Evolutionary conservation across 30 jellyfish, hydroid and myxozoan species (phyloP).

Genomic region (Nemopilema nomurai): DNA sequence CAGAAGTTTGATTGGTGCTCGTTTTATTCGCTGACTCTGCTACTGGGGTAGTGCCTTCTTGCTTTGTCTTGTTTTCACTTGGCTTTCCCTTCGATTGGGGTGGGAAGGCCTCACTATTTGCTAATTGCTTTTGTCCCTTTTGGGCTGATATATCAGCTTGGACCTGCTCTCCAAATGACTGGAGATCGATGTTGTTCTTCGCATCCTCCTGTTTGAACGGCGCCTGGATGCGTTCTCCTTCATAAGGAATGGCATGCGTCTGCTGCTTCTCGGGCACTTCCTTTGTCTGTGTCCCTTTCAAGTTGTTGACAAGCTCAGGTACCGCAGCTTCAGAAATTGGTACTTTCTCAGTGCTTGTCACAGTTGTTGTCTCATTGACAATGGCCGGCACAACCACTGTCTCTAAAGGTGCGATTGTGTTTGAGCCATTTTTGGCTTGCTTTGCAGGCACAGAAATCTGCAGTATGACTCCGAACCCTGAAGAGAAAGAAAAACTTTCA

Average conservation of each 20-base stretch:
- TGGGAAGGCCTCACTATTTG: neutral
- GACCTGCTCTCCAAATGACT: slow-evolving; percentile 21
- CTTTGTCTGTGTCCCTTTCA: neutral
- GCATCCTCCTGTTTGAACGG: slow-evolving; percentile 50
- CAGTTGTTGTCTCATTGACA: slow-evolving; percentile 44
- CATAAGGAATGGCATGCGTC: slow-evolving; percentile 44
- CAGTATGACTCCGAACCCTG: slow-evolving; percentile 54
- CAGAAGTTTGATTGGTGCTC: neutral
- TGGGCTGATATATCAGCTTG: slow-evolving; percentile 30
- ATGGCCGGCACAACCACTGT: slow-evolving; percentile 40
- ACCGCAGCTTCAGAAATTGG: slow-evolving; percentile 22
- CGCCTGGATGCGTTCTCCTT: slow-evolving; percentile 25
- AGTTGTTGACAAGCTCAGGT: neutral
- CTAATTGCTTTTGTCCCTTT: neutral
- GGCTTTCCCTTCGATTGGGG: neutral
- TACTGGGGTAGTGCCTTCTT: neutral
- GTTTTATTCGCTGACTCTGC: neutral
- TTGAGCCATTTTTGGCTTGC: neutral
- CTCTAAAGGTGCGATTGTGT: neutral
- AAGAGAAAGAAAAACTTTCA: no score
- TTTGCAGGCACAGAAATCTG: slow-evolving; percentile 4
- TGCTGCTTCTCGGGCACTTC: slow-evolving; percentile 10
- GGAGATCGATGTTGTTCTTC: slow-evolving; percentile 3
- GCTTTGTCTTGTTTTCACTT: neutral
- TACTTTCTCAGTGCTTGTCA: slow-evolving; percentile 12